Base-by-base conservation (phyloP, 2,888 invertebrate species). In the Limnephilus marmoratus region DNA sequence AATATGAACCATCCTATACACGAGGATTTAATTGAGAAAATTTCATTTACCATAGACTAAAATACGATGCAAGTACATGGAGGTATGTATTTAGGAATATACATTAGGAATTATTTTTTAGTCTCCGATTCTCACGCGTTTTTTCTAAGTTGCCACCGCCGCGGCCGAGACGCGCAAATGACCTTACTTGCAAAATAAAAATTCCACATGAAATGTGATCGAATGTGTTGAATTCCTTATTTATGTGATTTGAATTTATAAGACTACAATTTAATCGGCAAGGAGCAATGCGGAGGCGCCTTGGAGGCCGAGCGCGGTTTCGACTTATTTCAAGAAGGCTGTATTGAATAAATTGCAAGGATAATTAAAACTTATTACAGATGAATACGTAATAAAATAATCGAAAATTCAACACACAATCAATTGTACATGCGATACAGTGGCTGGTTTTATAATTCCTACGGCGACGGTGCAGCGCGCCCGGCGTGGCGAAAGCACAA, bases 151-250 rank as follows among this genome's bases (percentile, higher is more conserved):
- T 37, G 85, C 24, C 41, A 41, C 5, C 34, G 18, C 34, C 15
- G 41, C 5, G 15, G 18, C 34, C 15, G 41, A 85, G 31, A 34
- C 18, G 85, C 34, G 29, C 29, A 34, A 85, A 85, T 31, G 53
- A 34, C 53, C 87, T 53, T 87, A 29, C 53, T 68, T 87, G 87
- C 87, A 68, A 53, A 87, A 87, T 87, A 87, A 87, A 49, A 87
- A 87, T 87, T 87, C 68, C 87, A 7, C 34, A 31, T 49, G 45
- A 86, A 86, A 86, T 86, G 85, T 49, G 85, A 53, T 68, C 49
- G 68, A 87, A 87, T 87, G 68, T 68, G 53, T 87, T 29, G 87
- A 53, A 87, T 53, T 45, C 53, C 53, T 29, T 29, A 31, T 31
- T 53, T 13, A 31, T 87, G 87, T 86, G 68, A 87, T 87, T 53